These are phyloP conservation scores for Cossypha heuglini DNA, from an alignment of 2,797 vertebrate genomes.

Conservation along the genomic window DNA sequence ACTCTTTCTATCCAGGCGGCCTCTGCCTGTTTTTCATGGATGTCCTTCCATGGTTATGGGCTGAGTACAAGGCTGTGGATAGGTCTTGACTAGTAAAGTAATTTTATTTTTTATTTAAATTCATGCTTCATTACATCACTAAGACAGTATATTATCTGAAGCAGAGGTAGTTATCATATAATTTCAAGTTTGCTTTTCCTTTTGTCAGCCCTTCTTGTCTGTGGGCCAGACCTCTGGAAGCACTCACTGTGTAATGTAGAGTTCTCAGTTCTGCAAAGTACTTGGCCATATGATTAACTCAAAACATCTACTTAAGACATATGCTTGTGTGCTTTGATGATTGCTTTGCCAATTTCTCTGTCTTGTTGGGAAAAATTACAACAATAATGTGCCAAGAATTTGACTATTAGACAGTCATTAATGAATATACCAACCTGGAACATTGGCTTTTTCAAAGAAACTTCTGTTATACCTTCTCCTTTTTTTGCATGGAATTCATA, in stretches of 20 bases:
- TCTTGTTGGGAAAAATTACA: not conserved
- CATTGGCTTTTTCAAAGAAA: not conserved
- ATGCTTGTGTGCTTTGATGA: constrained; percentile 7
- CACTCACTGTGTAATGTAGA: not conserved
- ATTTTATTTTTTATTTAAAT: not conserved
- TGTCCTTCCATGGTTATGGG: not conserved
- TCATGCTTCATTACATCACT: not conserved
- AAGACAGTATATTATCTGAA: not conserved
- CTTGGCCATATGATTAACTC: not conserved
- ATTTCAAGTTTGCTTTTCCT: not conserved
- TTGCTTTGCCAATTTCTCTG: not conserved
- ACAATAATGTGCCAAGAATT: not conserved
- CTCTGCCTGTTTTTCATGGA: not conserved
- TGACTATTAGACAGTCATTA: not conserved
- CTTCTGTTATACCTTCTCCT: not conserved
- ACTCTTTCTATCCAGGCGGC: not conserved
- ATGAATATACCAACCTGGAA: not conserved
- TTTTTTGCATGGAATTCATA: not conserved
- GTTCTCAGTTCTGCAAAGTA: not conserved
- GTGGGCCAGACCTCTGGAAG: not conserved
- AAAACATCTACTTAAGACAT: not conserved
- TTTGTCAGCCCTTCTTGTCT: not conserved
- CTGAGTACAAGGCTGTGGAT: not conserved
- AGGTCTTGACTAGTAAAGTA: not conserved
- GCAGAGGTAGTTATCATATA: not conserved